These are phyloP conservation scores for Galeopsomyia nigrocyanea DNA, from an alignment of 2,888 invertebrate species.

Conservation along the genomic window DNA sequence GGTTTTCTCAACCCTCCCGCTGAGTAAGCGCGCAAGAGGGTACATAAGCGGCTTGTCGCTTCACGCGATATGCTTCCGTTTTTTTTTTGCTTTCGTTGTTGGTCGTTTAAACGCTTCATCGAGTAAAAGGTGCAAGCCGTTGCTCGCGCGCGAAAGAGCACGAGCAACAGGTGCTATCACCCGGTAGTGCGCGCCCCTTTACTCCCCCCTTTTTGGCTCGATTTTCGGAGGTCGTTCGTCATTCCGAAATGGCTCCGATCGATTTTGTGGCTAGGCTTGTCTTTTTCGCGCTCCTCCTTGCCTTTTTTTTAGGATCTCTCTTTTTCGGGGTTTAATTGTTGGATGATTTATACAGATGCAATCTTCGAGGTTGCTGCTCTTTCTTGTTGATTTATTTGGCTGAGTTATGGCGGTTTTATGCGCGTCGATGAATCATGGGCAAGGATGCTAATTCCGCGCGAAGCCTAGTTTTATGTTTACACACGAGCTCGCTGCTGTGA, in stretches of 20 bases:
- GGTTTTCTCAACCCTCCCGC: too few species aligned
- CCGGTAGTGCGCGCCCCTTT: too few species aligned
- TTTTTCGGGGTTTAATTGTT: constrained; percentile 16
- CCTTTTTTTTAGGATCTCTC: too few species aligned
- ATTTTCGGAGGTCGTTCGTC: too few species aligned
- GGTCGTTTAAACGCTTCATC: constrained; percentile 27
- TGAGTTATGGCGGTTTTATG: constrained; percentile 33
- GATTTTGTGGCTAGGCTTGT: too few species aligned
- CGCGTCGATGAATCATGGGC: constrained; percentile 21
- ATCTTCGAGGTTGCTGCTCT: constrained; percentile 6
- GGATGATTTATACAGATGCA: constrained; percentile 29
- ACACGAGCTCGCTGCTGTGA: constrained; percentile 1
- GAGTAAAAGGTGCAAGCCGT: constrained; percentile 9
- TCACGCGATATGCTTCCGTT: background rate
- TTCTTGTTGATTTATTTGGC: constrained; percentile 29
- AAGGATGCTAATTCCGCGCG: constrained; percentile 4
- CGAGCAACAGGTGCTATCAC: too few species aligned
- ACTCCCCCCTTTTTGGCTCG: too few species aligned
- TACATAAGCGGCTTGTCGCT: background rate
- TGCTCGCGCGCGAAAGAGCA: too few species aligned
- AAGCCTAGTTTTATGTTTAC: background rate
- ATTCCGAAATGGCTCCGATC: too few species aligned
- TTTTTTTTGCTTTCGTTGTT: background rate
- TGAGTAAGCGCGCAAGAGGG: background rate
- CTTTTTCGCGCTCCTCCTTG: too few species aligned